phyloP scores from a whole-genome alignment of 1,140 invertebrate genomes.

The Ctenoplectra terminalis region DNA sequence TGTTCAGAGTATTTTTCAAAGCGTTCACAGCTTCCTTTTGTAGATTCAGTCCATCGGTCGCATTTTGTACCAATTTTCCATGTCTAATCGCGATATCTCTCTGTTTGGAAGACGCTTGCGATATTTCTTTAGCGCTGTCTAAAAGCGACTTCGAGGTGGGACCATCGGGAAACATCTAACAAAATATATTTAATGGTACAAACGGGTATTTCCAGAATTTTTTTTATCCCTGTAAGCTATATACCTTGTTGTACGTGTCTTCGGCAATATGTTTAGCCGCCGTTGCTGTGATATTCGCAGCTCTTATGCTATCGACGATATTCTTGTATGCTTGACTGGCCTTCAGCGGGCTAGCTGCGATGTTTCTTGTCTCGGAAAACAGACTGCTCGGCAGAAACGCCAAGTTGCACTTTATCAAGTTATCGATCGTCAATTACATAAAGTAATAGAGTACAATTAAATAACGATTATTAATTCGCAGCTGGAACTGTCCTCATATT shows the following conservation, averaged over 20 bases:
- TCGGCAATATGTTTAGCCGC: slow-evolving; percentile 86
- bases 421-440: slow-evolving; percentile 41
- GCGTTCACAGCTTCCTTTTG: slow-evolving; percentile 81
- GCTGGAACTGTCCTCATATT: slow-evolving; percentile 3
- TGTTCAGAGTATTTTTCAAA: slow-evolving; percentile 82
- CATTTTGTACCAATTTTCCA: slow-evolving; percentile 65
- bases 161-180: slow-evolving; percentile 71
- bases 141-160: slow-evolving; percentile 76
- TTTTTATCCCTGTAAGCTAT: not conserved
- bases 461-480: slow-evolving; percentile 25
- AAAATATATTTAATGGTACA: slow-evolving; percentile 17
- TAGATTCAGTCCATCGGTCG: slow-evolving; percentile 73
- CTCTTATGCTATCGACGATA: slow-evolving; percentile 87
- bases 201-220: too few species aligned
- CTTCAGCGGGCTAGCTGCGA: slow-evolving; percentile 87
- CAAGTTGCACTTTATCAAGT: slow-evolving; percentile 49
- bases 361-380: slow-evolving; percentile 87
- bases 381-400: slow-evolving; percentile 81
- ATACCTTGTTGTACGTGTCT: slow-evolving; percentile 84
- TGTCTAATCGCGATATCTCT: slow-evolving; percentile 79
- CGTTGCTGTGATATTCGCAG: slow-evolving; percentile 86
- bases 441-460: slow-evolving; percentile 15
- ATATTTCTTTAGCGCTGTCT: slow-evolving; percentile 80
- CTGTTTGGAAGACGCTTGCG: slow-evolving; percentile 79
- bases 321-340: slow-evolving; percentile 92